Conservation (phyloP, 1,140 invertebrate species). For the Chionoecetes opilio region DNA sequence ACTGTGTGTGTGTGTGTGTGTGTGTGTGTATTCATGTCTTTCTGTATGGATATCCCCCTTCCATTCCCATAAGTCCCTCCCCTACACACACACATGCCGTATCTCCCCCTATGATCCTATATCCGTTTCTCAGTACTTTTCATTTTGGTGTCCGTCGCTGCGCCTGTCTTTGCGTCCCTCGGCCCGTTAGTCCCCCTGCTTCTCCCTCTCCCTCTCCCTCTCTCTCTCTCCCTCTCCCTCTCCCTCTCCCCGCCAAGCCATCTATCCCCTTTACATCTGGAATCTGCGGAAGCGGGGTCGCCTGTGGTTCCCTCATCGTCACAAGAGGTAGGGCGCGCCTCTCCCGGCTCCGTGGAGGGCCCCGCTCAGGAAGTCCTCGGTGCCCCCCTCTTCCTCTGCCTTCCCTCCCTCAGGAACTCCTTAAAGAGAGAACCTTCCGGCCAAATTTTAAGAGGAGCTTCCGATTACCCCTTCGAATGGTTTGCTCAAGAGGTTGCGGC, state of each 20-base stretch:
- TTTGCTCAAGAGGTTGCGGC: neutral
- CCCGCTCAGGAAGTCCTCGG: neutral
- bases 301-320: neutral
- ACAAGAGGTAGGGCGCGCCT: neutral
- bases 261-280: conserved; percentile 24
- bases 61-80: neutral
- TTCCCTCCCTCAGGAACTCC: neutral
- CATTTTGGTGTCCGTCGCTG: too few species aligned
- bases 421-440: neutral
- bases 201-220: neutral
- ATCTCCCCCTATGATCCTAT: neutral
- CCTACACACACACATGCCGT: neutral
- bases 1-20: too few species aligned
- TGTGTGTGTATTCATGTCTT: too few species aligned
- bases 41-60: neutral
- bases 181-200: neutral
- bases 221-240: neutral
- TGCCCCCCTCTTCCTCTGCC: neutral
- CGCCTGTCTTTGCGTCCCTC: neutral
- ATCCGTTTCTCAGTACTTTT: too few species aligned
- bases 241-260: neutral
- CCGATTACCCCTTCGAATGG: neutral
- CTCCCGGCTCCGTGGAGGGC: neutral
- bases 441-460: neutral
- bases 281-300: neutral